Base-by-base conservation (phyloP, 1,140 invertebrate genomes). In the Cydia splendana region DNA sequence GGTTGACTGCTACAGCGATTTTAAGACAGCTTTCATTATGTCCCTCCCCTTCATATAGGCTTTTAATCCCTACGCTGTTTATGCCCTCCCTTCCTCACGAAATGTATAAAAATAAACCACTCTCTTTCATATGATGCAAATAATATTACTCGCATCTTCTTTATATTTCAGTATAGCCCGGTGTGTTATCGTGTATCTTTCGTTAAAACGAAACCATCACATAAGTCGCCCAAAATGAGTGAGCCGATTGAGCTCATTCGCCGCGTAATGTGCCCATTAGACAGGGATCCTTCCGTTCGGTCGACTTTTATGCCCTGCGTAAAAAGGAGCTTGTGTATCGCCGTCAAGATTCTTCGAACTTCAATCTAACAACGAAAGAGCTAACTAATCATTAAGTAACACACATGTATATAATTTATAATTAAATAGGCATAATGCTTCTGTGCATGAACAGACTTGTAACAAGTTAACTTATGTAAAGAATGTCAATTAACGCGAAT, bases 231-330 rank as follows among this genome's bases (percentile, higher is more conserved):
- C 38, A 45, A 71, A 71, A 71, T 45, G 67, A 45, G 67, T 42
- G 67, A 71, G 67, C n/a, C 67, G 67, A 71, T 45, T 71, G 67
- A 71, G 67, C 67, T 71, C 67, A 71, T 71, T 71, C 67, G 38
- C 67, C 3, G 38, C 34, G 67, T 71, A 24, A 71, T 71, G 67
- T 45, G 67, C 34, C 67, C 67, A 45, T 71, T 71, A 71, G 67
- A 71, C 67, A 42, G 38, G 67, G 67, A 71, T 42, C n/a, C 67
- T 71, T 71, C 67, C 67, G 67, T 34, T 30, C 67, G 67, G 38
- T 71, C 67, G 9, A 30, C 67, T 71, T 45, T 71, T 71, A 71
- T 71, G 67, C n/a, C 34, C 67, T 18, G 67, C 34, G 67, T 71
- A 71, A 71, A 71, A 71, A 71, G 67, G 45, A 71, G 34, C 30